These are phyloP conservation scores for Tetrapedia diversipes DNA, from an alignment of 2,888 invertebrate species.

Conservation along the genomic window DNA sequence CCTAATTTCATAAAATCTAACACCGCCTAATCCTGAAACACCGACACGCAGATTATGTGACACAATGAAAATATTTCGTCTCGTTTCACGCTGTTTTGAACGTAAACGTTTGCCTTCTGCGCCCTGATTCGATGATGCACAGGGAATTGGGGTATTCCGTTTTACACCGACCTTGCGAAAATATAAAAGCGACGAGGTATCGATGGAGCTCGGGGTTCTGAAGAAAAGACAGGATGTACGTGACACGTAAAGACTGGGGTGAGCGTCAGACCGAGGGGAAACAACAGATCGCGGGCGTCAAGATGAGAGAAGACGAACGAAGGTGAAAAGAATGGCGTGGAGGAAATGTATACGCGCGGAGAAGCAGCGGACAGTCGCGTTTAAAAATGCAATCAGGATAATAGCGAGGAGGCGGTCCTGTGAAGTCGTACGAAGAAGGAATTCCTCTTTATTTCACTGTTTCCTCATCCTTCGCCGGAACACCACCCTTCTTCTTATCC, in stretches of 20 bases:
- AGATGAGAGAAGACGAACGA: constrained; percentile 25
- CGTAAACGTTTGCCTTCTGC: no score
- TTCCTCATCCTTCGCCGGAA: constrained; percentile 32
- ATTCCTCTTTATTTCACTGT: constrained; percentile 47
- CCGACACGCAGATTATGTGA: no score
- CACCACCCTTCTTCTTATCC: constrained; percentile 2
- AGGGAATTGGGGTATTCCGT: background rate
- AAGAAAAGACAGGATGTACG: constrained; percentile 36
- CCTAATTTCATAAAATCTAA: no score
- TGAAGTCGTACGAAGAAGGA: constrained; percentile 58
- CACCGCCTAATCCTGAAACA: no score
- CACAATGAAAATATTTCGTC: no score
- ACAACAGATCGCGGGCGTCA: constrained; percentile 45
- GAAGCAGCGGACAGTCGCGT: constrained; percentile 61
- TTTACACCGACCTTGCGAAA: constrained; percentile 16
- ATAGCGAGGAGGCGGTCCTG: constrained; percentile 71
- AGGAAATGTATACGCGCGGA: background rate
- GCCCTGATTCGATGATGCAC: no score
- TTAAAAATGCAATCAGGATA: constrained; percentile 78
- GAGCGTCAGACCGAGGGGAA: constrained; percentile 44
- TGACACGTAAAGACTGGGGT: constrained; percentile 42
- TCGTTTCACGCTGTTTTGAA: no score
- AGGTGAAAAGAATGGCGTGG: constrained; percentile 28
- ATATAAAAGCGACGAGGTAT: constrained; percentile 25
- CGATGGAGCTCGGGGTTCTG: background rate